These are phyloP conservation scores for Aegithalos caudatus DNA, from an alignment of 2,113 vertebrate species.

Conservation along the genomic window DNA sequence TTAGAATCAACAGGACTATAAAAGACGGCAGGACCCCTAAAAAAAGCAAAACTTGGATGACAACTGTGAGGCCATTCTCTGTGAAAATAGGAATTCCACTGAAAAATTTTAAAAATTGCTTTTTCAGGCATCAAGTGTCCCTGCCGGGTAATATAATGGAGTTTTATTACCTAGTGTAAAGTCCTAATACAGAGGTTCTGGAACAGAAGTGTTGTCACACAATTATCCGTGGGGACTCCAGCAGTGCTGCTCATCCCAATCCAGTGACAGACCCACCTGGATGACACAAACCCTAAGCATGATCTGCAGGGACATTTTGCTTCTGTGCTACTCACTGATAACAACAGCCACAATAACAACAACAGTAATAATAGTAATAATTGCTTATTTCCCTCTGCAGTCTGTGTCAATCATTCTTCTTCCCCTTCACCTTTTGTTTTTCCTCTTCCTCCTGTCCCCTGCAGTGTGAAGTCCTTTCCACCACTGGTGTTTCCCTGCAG, in stretches of 20 bases:
- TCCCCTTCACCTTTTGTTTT: background rate
- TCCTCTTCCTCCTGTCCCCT: background rate
- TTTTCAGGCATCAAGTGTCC: background rate
- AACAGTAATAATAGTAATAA: no score
- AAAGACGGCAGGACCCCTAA: background rate
- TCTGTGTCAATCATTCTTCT: background rate
- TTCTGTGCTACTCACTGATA: background rate
- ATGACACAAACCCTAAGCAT: accelerated
- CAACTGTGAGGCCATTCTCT: background rate
- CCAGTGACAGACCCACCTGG: background rate
- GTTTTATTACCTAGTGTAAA: background rate
- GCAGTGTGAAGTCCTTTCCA: background rate
- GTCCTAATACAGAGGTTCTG: background rate
- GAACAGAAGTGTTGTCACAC: background rate
- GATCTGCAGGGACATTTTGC: background rate
- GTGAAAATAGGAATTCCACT: background rate
- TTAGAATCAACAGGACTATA: background rate
- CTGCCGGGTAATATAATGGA: background rate
- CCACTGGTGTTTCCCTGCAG: background rate
- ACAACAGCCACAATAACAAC: no score
- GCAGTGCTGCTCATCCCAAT: accelerated
- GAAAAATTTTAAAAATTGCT: background rate
- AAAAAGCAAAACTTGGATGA: background rate
- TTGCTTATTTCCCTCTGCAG: background rate
- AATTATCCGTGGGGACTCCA: background rate